Conservation (phyloP, 2,888 invertebrate genomes). For the Hirtodrosophila cameraria region DNA sequence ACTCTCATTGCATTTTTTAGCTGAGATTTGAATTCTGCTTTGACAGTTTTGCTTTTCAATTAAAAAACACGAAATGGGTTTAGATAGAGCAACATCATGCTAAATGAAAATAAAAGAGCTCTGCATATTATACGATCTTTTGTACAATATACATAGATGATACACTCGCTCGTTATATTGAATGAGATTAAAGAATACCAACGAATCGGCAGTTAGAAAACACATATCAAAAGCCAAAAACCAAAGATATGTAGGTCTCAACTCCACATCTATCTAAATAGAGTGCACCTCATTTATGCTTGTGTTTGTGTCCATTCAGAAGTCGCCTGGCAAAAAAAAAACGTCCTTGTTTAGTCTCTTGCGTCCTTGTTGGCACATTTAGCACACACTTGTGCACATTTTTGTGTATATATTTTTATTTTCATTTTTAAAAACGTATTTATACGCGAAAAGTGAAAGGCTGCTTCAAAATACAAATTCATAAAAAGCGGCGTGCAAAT, state of each 20-base stretch:
- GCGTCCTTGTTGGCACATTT: constrained; percentile 60
- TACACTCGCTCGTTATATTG: too few species aligned
- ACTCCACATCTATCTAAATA: not conserved
- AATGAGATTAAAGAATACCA: not conserved
- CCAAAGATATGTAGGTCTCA: not conserved
- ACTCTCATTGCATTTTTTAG: constrained; percentile 25
- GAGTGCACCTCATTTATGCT: not conserved
- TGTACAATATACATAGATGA: too few species aligned
- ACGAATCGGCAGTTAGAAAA: not conserved
- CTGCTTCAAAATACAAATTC: constrained; percentile 42
- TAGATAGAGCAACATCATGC: not conserved
- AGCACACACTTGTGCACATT: constrained; percentile 41
- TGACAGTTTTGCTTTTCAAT: constrained; percentile 27
- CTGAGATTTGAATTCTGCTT: constrained; percentile 30
- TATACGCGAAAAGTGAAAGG: constrained; percentile 51
- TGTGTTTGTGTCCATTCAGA: not conserved
- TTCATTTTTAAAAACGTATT: constrained; percentile 25
- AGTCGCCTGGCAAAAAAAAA: not conserved
- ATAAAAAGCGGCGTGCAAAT: constrained; percentile 58
- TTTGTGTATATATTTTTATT: too few species aligned
- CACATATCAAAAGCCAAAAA: not conserved
- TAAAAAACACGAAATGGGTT: constrained; percentile 7
- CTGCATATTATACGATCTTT: not conserved
- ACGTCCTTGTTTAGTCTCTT: constrained; percentile 27
- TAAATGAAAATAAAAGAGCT: constrained; percentile 3